Evolutionary conservation across 2,888 invertebrate genomes (phyloP), one percentile per base, ranked within the genome.

Genomic region (Caenorhabditis afra): DNA sequence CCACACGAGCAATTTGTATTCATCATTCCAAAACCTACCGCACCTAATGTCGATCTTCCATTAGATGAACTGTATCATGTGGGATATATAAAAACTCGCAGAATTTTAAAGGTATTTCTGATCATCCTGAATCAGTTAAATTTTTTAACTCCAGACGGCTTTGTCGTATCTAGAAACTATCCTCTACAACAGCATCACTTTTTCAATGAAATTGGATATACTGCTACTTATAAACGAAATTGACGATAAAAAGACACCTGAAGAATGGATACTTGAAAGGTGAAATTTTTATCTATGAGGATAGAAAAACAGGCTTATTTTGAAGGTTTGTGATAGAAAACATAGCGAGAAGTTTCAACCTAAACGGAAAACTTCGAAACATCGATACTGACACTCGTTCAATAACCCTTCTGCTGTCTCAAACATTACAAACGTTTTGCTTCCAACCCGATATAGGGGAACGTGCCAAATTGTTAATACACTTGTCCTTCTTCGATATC

Each of bases 401-500:
- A 29, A 79, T 79, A 20, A 70, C 74, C 23, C 49, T 74, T 20
- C 74, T 79, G 14, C 41, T 79, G 1, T 68, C 79, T 3, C 79
- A 79, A 49, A 74, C 74, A 18, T 57, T 79, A 41, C 79, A 79
- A 35, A 35, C 64, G 8, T 79, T 64, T 61, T 79, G 79, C 23
- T 66, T 71, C 44, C 74, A 68, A 66, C 79, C 67, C 8, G 70
- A 67, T 47, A 52, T 64, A 16, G 41, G 22, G 3, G 65, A 79
- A 20, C 57, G 79, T 14, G 45, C 68, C 4, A 70, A 71, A 50
- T 44, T 82, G 3, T 37, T 80, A 22, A 78, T 80, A 23, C 82
- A 82, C 35, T 35, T 82, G 1, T 82, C 82, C 11, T 82, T 80
- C 23, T 82, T 64, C 55, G 80, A 82, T 39, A 82, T 82, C 20